Base-by-base conservation (phyloP, 2,113 vertebrate species). In the Climacteris rufus region DNA sequence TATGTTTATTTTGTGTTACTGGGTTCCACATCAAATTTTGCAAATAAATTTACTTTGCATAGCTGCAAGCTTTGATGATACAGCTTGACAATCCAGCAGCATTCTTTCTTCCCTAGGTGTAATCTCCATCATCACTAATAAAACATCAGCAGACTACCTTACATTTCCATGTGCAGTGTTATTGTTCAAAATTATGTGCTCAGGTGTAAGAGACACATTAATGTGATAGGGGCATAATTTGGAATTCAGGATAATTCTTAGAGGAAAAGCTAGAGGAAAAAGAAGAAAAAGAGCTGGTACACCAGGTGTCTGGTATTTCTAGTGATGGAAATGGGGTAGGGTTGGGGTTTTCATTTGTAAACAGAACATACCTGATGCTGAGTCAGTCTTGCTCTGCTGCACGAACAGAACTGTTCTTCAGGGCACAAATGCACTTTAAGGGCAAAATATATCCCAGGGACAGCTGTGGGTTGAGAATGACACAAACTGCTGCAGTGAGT, bases 11-110 rank as follows among this genome's bases (percentile, higher is more conserved):
- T 83, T 90, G 49, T 76, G 45, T 78, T 64, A 11, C 72, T 45
- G 74, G 80, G 21, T 83, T 91, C n/a, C 40, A 72, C 37, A 53
- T 71, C 18, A 76, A 54, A 64, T 74, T 92, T 86, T 94, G 40
- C 54, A 95, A 90, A 87, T 90, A 85, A 53, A 61, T 93, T 75
- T 95, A 64, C 35, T 91, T 95, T 80, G 44, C 35, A 7, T 80
- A 80, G 39, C 31, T 85, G 33, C 30, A 65, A 85, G 30, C 39
- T 89, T 94, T 96, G 90, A 89, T 85, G 83, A 57, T 1, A 4
- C 45, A 85, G 33, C 33, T 68, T 89, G 78, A 77, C 59, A 90
- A 42, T 65, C 61, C 77, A 61, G 39, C 28, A 69, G 20, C 31
- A 33, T 79, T 85, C 37, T 87, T 82, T 85, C 40, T 37, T 91